Evolutionary conservation across 2,888 invertebrate species (phyloP), one percentile per base, ranked within the genome.

Genomic region (Strigamia transsilvanica): DNA sequence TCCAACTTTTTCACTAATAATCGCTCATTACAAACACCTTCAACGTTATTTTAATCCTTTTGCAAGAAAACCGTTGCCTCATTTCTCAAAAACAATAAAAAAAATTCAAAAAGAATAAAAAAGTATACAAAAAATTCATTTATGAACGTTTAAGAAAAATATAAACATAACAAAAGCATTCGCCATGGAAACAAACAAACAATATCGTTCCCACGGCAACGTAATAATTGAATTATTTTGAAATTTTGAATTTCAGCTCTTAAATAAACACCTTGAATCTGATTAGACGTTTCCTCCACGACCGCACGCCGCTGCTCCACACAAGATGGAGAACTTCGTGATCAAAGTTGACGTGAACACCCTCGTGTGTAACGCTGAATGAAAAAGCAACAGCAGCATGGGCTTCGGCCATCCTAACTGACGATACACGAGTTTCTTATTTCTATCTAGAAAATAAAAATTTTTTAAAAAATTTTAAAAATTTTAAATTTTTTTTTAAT

Each of bases 361-460:
- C 99, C 88, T 99, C 99, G 88, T 98, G 98, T 84, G 98, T 97
- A 86, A 99, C 96, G 79, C 96, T 92, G 89, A 99, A 98, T 82
- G 97, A 96, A 88, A 99, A 98, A 84, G 98, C 98, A 84, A 98
- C 98, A 82, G 98, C 98, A 84, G 95, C 93, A 90, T 98, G 98
- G 85, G 98, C 98, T 94, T 99, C 98, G 87, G 98, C 98, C 98
- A 99, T 99, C 84, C 46, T 84, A n/a, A 12, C 27, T 66, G 7
- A 27, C 27, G 15, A 66, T 61, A 61, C 61, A 23, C 10, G 23
- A 23, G 32, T 27, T 66, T 18, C n/a, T n/a, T 2, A 66, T 9
- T 27, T 66, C 27, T 23, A 27, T 27, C 66, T 66, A 27, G 13
- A 66, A 2, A 23, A 66, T 23, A 66, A 66, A 66, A 13, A 66